Percentiles rank a stretch among this genome's conserved stretches.
Evolutionary conservation across 2,113 vertebrate species (phyloP).

Genomic region (Pterophyllum scalare): DNA sequence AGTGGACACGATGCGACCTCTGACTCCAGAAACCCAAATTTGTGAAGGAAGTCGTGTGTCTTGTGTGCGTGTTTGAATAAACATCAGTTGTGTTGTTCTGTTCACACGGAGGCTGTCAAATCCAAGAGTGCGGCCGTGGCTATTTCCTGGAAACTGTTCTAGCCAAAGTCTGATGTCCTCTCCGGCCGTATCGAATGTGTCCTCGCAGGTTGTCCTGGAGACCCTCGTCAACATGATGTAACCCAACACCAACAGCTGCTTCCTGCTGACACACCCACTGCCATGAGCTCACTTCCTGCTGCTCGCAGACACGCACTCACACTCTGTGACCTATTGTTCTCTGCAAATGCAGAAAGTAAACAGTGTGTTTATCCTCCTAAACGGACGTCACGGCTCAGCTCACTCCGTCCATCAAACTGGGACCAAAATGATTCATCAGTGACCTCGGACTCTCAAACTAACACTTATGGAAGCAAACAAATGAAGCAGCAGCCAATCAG

Average conservation of each 20-base stretch:
- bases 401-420: neutral
- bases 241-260: constrained; percentile 44
- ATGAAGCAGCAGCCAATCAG: neutral
- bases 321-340: neutral
- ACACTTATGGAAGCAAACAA: neutral
- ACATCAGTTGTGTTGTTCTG: no score
- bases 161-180: neutral
- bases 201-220: neutral
- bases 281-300: constrained; percentile 49
- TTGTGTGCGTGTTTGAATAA: no score
- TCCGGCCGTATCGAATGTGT: neutral
- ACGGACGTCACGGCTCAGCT: neutral
- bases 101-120: no score
- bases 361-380: neutral
- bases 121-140: neutral
- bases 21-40: neutral
- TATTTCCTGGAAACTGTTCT: neutral
- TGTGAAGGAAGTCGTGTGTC: neutral
- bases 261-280: constrained; percentile 29
- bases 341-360: neutral
- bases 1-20: neutral
- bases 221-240: constrained; percentile 24
- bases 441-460: neutral
- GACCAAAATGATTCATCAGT: neutral
- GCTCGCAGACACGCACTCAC: neutral